Conservation (phyloP, 2,888 invertebrate genomes). For the Quadroppia sp. region DNA sequence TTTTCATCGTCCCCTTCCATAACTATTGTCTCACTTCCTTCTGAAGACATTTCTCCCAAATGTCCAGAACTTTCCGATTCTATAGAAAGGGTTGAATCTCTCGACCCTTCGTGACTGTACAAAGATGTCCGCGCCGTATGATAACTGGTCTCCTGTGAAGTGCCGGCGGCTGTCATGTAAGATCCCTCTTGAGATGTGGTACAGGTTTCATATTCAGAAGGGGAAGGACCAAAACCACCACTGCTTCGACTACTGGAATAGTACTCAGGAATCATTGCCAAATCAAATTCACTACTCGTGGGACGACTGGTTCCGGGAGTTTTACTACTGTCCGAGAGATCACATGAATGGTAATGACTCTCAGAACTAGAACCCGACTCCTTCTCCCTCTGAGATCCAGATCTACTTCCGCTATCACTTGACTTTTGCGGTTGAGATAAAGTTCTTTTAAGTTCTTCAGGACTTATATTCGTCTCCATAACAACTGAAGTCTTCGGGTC, state of each 20-base stretch:
- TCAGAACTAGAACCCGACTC: conserved; percentile 81
- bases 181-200: conserved; percentile 66
- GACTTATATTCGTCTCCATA: conserved; percentile 22
- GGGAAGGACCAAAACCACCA: conserved; percentile 39
- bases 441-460: conserved; percentile 17
- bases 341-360: conserved; percentile 82
- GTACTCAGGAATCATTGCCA: conserved; percentile 56
- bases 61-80: conserved; percentile 85
- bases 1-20: conserved; percentile 55
- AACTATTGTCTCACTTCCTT: conserved; percentile 85
- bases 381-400: conserved; percentile 57
- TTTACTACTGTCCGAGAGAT: conserved; percentile 62
- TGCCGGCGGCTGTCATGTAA: conserved; percentile 60
- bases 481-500: conserved; percentile 1
- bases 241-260: conserved; percentile 19
- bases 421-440: conserved; percentile 13
- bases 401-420: conserved; percentile 20
- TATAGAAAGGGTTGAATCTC: conserved; percentile 82
- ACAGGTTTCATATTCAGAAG: conserved; percentile 79
- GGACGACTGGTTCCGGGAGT: conserved; percentile 64
- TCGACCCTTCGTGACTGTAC: conserved; percentile 61
- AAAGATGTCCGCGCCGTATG: conserved; percentile 79
- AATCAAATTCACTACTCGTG: conserved; percentile 77
- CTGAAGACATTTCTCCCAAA: conserved; percentile 77
- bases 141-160: conserved; percentile 69